These are phyloP conservation scores for Spizaetus ornatus DNA, from an alignment of 2,113 vertebrate species.

Conservation along the genomic window DNA sequence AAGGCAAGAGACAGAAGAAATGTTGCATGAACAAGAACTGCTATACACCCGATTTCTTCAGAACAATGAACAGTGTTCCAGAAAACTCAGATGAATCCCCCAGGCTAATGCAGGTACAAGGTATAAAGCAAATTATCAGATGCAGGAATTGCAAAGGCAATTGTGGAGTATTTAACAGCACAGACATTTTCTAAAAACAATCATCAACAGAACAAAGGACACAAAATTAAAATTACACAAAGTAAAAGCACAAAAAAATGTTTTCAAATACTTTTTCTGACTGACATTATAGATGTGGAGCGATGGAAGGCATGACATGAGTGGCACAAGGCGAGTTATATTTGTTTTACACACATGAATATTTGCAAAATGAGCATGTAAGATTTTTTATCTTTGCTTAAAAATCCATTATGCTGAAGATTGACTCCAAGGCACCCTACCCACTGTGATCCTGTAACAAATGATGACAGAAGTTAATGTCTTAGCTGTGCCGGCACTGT, in stretches of 20 bases:
- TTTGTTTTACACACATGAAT: background rate
- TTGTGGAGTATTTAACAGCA: background rate
- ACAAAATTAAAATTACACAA: background rate
- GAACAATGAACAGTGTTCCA: background rate
- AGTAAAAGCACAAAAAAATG: background rate
- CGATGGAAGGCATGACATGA: background rate
- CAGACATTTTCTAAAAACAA: background rate
- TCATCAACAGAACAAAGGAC: background rate
- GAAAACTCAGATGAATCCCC: background rate
- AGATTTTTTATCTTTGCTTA: background rate
- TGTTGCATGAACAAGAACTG: background rate
- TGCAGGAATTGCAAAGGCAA: background rate
- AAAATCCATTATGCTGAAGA: background rate
- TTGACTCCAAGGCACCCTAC: background rate
- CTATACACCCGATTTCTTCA: background rate
- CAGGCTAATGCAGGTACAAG: background rate
- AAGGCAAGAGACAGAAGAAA: background rate
- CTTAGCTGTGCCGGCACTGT: background rate
- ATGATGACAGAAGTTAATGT: background rate
- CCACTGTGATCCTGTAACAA: background rate
- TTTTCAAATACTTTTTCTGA: background rate
- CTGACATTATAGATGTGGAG: background rate
- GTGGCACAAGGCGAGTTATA: accelerated
- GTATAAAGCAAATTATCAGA: background rate
- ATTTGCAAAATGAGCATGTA: background rate